Percentiles rank a stretch among this genome's conserved stretches.
Evolutionary conservation across 2,797 vertebrate genomes (phyloP).

Genomic region (Hydrolagus colliei): DNA sequence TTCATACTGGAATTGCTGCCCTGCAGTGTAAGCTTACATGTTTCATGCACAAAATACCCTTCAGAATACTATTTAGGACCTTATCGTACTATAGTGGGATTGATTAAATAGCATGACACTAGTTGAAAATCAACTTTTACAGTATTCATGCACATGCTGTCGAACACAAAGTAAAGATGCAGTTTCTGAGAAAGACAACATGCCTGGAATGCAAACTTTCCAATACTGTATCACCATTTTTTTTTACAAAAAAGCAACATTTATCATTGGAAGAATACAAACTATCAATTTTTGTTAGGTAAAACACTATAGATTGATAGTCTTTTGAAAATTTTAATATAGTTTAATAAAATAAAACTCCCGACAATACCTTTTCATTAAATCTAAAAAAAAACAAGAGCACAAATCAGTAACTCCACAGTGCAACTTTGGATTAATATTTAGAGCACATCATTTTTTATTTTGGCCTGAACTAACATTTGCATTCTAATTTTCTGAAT

Average conservation of each 20-base stretch:
- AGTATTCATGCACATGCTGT: conserved; percentile 17
- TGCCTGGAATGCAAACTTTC: not conserved
- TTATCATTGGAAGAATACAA: conserved; percentile 1
- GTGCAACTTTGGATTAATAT: not conserved
- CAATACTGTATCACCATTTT: not conserved
- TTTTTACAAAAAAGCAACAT: not conserved
- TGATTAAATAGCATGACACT: not conserved
- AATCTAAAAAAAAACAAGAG: conserved; percentile 17
- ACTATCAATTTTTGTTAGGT: conserved; percentile 8
- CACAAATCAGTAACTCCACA: not conserved
- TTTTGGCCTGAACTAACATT: not conserved
- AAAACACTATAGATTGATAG: conserved; percentile 5
- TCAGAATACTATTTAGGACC: not conserved
- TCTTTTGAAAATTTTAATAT: not conserved
- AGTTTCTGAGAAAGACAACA: conserved; percentile 11
- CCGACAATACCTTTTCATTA: conserved; percentile 3
- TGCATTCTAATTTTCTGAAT: not conserved
- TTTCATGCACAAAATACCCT: conserved; percentile 7
- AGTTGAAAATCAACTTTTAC: conserved; percentile 2
- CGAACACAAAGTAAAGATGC: not conserved
- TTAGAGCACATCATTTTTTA: not conserved
- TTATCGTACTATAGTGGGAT: not conserved
- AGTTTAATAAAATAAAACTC: conserved; percentile 1
- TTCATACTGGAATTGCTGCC: not conserved
- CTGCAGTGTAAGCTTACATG: not conserved